These are phyloP conservation scores for Nasonovia ribisnigri DNA, from an alignment of 2,888 invertebrate genomes.

Conservation along the genomic window DNA sequence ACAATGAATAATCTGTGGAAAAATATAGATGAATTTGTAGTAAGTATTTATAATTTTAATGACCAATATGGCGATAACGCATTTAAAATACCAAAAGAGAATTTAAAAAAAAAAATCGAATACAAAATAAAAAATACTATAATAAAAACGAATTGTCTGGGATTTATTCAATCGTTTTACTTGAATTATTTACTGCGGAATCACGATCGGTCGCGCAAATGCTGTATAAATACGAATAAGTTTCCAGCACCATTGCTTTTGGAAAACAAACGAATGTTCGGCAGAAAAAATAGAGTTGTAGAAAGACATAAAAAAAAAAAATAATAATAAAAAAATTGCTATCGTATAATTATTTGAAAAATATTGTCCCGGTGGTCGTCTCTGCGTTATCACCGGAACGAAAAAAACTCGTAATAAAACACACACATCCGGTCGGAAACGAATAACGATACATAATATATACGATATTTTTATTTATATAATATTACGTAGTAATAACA, in stretches of 20 bases:
- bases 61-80: neutral
- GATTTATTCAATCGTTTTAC: neutral
- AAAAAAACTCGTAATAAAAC: neutral
- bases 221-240: neutral
- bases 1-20: neutral
- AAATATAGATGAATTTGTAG: neutral
- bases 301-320: neutral
- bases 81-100: neutral
- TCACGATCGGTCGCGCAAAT: neutral
- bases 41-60: neutral
- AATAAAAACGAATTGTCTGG: neutral
- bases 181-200: neutral
- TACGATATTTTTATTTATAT: neutral
- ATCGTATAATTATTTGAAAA: constrained; percentile 15
- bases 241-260: neutral
- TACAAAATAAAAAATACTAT: neutral
- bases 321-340: neutral
- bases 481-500: neutral
- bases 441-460: neutral
- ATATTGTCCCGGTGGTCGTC: neutral
- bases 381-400: neutral
- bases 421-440: neutral
- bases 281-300: neutral
- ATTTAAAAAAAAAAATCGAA: neutral
- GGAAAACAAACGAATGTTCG: constrained; percentile 6